Conservation (phyloP, 2,797 vertebrate species). For the Odontamblyopus lacepedii region DNA sequence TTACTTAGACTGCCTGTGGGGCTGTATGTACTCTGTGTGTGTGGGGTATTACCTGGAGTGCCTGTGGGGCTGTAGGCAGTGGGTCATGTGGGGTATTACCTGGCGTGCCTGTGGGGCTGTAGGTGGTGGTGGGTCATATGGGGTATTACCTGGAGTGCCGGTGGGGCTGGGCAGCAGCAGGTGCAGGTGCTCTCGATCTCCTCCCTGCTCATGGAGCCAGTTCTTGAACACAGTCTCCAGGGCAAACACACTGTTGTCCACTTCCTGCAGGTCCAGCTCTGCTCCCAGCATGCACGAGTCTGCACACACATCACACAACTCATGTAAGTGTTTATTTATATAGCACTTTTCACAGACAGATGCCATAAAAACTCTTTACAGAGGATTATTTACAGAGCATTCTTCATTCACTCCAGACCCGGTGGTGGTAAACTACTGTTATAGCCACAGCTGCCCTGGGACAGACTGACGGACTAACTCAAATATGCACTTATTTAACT, state of each 20-base stretch:
- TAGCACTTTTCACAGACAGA: too few species aligned
- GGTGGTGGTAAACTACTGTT: too few species aligned
- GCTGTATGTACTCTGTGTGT: too few species aligned
- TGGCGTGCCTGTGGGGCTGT: conserved; percentile 39
- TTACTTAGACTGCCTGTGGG: too few species aligned
- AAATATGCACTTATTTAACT: too few species aligned
- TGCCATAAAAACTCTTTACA: too few species aligned
- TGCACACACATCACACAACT: conserved; percentile 34
- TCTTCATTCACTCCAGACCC: too few species aligned
- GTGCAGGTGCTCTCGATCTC: conserved; percentile 88
- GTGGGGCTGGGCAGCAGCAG: conserved; percentile 80
- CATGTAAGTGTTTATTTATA: too few species aligned
- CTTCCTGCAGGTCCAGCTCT: conserved; percentile 84
- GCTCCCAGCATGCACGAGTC: conserved; percentile 79
- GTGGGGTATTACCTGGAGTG: conserved; percentile 63
- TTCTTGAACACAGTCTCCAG: conserved; percentile 87
- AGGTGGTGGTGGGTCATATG: background rate
- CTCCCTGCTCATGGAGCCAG: conserved; percentile 88
- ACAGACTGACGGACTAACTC: too few species aligned
- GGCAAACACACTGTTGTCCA: conserved; percentile 83
- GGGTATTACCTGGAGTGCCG: conserved; percentile 48
- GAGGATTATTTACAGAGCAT: too few species aligned
- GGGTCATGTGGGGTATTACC: conserved; percentile 26
- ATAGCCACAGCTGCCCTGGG: too few species aligned
- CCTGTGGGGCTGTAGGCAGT: conserved; percentile 18